Percentiles rank a stretch among this genome's conserved stretches.
These are phyloP conservation scores for Eulemur coronatus DNA, from an alignment of 2,797 vertebrate genomes.

Conservation along the genomic window DNA sequence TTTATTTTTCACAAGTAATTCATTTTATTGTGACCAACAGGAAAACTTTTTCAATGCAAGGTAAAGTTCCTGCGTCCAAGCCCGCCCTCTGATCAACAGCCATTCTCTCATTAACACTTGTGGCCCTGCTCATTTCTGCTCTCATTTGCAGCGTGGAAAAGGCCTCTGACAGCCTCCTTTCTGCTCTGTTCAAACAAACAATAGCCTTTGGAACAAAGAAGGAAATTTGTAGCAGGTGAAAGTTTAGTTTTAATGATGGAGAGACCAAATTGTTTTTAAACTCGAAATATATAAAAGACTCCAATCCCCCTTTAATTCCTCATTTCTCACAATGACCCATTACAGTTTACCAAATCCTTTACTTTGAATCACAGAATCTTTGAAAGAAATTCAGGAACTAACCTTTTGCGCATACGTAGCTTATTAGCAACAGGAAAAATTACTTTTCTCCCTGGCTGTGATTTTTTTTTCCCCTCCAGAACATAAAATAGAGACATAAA, in stretches of 20 bases:
- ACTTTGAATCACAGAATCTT: constrained; percentile 37
- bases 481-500: constrained; percentile 9
- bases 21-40: neutral
- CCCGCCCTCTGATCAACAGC: constrained; percentile 36
- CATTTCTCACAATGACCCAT: constrained; percentile 74
- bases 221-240: constrained; percentile 76
- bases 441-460: neutral
- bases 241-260: constrained; percentile 82
- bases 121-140: constrained; percentile 70
- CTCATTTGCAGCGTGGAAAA: constrained; percentile 77
- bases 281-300: constrained; percentile 69
- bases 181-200: constrained; percentile 79
- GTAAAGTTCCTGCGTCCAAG: neutral
- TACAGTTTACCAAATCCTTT: constrained; percentile 68
- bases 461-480: neutral
- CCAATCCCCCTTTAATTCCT: constrained; percentile 77
- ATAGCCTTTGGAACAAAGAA: constrained; percentile 76
- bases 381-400: constrained; percentile 72
- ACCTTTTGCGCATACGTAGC: constrained; percentile 46
- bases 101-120: constrained; percentile 77
- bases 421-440: constrained; percentile 62
- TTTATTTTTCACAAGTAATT: neutral
- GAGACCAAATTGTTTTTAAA: constrained; percentile 82
- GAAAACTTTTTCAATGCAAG: neutral
- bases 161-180: constrained; percentile 64